phyloP scores from a whole-genome alignment of 2,888 invertebrate species.

The Formica aserva region DNA sequence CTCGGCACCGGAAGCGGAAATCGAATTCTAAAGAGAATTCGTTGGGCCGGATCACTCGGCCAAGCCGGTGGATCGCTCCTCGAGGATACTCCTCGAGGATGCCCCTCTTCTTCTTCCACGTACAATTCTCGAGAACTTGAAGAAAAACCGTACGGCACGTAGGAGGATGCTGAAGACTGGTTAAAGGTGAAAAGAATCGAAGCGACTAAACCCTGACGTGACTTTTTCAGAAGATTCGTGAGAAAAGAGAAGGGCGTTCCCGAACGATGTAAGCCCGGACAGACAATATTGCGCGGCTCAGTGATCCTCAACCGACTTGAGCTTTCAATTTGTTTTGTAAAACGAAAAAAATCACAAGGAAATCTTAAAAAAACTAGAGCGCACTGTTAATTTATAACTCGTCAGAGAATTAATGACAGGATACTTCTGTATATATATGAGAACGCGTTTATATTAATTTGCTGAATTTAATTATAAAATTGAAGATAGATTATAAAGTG shows the following conservation, averaged over 20 bases:
- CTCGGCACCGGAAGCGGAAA: background rate
- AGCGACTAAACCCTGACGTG: conserved; percentile 36
- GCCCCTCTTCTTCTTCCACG: background rate
- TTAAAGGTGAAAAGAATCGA: conserved; percentile 20
- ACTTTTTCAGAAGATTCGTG: conserved; percentile 41
- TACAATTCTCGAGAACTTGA: background rate
- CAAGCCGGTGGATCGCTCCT: conserved; percentile 3
- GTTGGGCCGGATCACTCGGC: background rate
- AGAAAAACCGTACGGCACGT: conserved; percentile 42
- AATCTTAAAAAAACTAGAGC: background rate
- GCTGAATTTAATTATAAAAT: background rate
- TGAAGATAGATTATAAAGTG: background rate
- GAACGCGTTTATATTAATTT: background rate
- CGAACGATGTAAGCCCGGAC: conserved; percentile 17
- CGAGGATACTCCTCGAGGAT: background rate
- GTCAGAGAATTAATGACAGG: background rate
- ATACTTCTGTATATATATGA: background rate
- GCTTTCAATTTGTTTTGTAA: background rate
- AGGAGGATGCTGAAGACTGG: background rate
- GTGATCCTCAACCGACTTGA: background rate
- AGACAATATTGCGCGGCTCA: background rate
- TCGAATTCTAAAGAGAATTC: conserved; percentile 20
- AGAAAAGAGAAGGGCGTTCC: conserved; percentile 30
- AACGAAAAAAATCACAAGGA: background rate
- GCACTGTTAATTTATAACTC: background rate